Conservation (phyloP, 2,113 vertebrate species). For the Chionodraco myersi region DNA sequence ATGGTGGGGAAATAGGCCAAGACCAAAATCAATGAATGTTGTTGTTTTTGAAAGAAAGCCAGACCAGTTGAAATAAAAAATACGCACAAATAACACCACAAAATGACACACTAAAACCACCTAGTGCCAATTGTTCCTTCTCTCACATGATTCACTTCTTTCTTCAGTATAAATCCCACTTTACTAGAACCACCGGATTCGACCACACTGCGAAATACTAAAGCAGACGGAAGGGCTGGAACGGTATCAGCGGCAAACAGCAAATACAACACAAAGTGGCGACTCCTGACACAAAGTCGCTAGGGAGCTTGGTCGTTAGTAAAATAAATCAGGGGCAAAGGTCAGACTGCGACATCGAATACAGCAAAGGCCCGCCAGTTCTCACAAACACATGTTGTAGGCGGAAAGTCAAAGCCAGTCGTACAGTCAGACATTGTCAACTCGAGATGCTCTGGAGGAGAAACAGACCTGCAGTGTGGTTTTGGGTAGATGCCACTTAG, state of each 20-base stretch:
- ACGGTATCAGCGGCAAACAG: constrained; percentile 13
- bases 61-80: constrained; percentile 15
- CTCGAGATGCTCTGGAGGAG: constrained; percentile 39
- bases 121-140: constrained; percentile 39
- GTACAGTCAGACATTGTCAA: constrained; percentile 31
- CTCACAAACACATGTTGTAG: constrained; percentile 20
- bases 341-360: constrained; percentile 40
- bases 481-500: constrained; percentile 51
- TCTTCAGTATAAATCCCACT: constrained; percentile 38
- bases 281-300: constrained; percentile 50
- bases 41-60: constrained; percentile 21
- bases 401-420: constrained; percentile 22
- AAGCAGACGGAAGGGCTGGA: constrained; percentile 35
- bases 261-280: constrained; percentile 45
- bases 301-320: constrained; percentile 32
- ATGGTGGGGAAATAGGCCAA: constrained; percentile 25
- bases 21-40: constrained; percentile 35
- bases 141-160: constrained; percentile 40
- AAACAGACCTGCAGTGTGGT: constrained; percentile 54
- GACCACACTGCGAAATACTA: constrained; percentile 34
- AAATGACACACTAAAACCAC: constrained; percentile 38
- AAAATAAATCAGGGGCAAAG: constrained; percentile 48
- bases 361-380: not conserved
- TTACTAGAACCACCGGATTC: constrained; percentile 37
- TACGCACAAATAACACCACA: constrained; percentile 24